Percentiles rank a stretch among this genome's conserved stretches.
Conservation (phyloP, 2,797 vertebrate genomes). For the Oreochromis grahami region DNA sequence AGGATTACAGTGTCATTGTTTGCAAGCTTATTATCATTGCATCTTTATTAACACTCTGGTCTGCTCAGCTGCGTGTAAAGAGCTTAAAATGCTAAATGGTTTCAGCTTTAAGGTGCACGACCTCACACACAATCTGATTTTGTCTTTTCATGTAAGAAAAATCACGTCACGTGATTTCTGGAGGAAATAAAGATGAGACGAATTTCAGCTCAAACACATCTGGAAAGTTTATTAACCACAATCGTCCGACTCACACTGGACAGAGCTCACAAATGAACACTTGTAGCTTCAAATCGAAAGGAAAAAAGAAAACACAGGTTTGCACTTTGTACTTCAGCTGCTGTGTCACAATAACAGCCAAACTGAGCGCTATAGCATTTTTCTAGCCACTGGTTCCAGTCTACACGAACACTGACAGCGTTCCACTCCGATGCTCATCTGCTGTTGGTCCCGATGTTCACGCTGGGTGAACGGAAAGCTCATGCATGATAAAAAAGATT, state of each 20-base stretch:
- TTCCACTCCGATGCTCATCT: slow-evolving; percentile 1
- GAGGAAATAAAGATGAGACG: background rate
- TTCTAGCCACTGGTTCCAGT: slow-evolving; percentile 8
- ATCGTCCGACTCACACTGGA: slow-evolving; percentile 70
- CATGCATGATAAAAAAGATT: slow-evolving; percentile 22
- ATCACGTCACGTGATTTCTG: background rate
- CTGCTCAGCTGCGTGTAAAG: background rate
- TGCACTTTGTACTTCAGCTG: slow-evolving; percentile 33
- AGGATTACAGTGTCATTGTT: background rate
- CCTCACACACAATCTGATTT: background rate
- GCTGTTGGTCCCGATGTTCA: slow-evolving; percentile 62
- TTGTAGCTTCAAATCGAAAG: slow-evolving; percentile 38
- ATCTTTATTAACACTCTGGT: background rate
- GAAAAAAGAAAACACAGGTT: slow-evolving; percentile 28
- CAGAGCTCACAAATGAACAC: slow-evolving; percentile 68
- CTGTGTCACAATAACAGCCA: slow-evolving; percentile 28
- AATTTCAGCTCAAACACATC: slow-evolving; percentile 39
- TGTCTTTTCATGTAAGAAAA: background rate
- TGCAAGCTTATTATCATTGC: background rate
- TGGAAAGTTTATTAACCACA: slow-evolving; percentile 80
- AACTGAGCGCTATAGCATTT: background rate
- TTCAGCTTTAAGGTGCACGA: background rate
- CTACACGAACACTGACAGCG: slow-evolving; percentile 10
- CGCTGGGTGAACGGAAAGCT: slow-evolving; percentile 28
- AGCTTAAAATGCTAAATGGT: background rate